Conservation (phyloP, 2,797 vertebrate genomes). For the Takifugu rubripes region DNA sequence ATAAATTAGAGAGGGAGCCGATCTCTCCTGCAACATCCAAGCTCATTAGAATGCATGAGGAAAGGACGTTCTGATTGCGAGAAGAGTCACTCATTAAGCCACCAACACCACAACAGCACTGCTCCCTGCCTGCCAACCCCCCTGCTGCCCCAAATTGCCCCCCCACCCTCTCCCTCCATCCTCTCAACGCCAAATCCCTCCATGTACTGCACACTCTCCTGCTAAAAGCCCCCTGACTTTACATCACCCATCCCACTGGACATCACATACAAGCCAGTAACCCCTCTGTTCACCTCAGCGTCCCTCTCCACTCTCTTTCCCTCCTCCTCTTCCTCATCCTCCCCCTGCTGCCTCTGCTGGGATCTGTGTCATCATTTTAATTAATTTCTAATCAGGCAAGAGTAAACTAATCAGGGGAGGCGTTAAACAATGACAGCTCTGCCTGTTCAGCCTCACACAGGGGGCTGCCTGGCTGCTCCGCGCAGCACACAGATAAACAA, state of each 20-base stretch:
- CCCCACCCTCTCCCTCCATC: conserved; percentile 51
- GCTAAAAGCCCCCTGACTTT: conserved; percentile 62
- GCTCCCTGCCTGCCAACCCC: conserved; percentile 34
- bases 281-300: conserved; percentile 48
- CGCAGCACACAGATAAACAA: conserved; percentile 67
- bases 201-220: conserved; percentile 49
- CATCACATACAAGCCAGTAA: conserved; percentile 54
- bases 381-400: conserved; percentile 88
- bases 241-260: conserved; percentile 59
- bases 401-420: conserved; percentile 92
- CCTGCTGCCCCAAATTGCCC: conserved; percentile 53
- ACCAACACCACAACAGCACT: conserved; percentile 61
- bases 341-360: conserved; percentile 78
- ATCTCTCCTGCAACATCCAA: conserved; percentile 65
- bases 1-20: conserved; percentile 69
- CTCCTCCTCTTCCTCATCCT: conserved; percentile 37
- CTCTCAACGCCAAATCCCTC: conserved; percentile 61
- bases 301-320: conserved; percentile 55
- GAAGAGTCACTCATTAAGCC: conserved; percentile 76
- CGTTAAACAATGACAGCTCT: conserved; percentile 79
- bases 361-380: conserved; percentile 96
- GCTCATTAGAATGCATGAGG: conserved; percentile 76
- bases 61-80: conserved; percentile 73
- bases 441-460: conserved; percentile 66
- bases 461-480: conserved; percentile 66